These are phyloP conservation scores for Hirtodrosophila confusa DNA, from an alignment of 2,888 invertebrate genomes.

Conservation along the genomic window DNA sequence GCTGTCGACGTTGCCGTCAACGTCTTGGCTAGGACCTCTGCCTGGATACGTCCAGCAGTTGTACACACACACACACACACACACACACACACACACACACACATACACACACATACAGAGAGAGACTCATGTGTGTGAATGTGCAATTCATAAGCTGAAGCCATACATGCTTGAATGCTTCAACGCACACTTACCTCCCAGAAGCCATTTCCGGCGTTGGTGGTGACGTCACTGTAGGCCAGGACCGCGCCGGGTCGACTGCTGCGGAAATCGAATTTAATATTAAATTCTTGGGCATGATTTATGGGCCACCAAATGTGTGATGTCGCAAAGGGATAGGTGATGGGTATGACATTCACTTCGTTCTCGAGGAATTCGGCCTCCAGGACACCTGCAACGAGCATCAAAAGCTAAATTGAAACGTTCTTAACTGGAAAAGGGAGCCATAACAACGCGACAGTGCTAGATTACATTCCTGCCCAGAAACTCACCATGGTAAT, in stretches of 20 bases:
- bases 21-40: neutral
- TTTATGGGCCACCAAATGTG: constrained; percentile 95
- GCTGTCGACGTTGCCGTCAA: constrained; percentile 30
- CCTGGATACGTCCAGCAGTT: constrained; percentile 9
- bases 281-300: constrained; percentile 89
- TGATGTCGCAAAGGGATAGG: constrained; percentile 95
- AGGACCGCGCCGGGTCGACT: constrained; percentile 92
- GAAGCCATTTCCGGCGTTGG: constrained; percentile 90
- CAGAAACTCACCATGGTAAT: constrained; percentile 87
- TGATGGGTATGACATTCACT: constrained; percentile 94
- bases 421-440: neutral
- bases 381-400: constrained; percentile 87
- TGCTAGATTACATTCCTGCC: no score
- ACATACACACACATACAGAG: constrained; percentile 3
- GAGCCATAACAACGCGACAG: constrained; percentile 6
- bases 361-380: constrained; percentile 93
- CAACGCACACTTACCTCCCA: constrained; percentile 90
- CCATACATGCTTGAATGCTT: constrained; percentile 67
- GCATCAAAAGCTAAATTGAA: constrained; percentile 1
- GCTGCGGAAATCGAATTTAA: constrained; percentile 94
- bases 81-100: constrained; percentile 7
- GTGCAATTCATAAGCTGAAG: constrained; percentile 59
- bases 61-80: constrained; percentile 4
- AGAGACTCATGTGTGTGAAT: constrained; percentile 15
- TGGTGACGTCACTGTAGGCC: constrained; percentile 92